These are phyloP conservation scores for Sarcophaga variegata DNA, from an alignment of 2,888 invertebrate species.

Conservation along the genomic window DNA sequence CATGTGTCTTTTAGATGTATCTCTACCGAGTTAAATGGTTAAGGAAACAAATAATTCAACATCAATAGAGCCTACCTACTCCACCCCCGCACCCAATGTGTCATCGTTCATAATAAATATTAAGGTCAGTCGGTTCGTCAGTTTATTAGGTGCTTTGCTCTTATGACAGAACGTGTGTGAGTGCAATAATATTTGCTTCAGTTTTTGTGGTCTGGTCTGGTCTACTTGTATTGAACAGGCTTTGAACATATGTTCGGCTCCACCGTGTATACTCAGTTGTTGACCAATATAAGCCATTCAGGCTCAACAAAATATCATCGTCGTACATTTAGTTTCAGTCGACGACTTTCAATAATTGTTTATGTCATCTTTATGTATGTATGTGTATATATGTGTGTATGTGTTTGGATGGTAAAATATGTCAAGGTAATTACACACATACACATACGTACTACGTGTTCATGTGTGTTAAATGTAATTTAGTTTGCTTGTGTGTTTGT, in stretches of 20 bases:
- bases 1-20: slow-evolving; percentile 8
- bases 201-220: neutral
- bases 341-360: slow-evolving; percentile 29
- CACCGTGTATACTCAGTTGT: neutral
- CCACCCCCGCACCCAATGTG: slow-evolving; percentile 30
- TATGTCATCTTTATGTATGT: slow-evolving; percentile 13
- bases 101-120: slow-evolving; percentile 45
- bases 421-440: slow-evolving; percentile 53
- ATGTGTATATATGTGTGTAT: neutral
- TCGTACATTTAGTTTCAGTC: neutral
- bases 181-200: neutral
- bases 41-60: slow-evolving; percentile 36
- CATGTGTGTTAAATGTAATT: neutral
- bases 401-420: slow-evolving; percentile 35
- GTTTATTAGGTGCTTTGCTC: neutral
- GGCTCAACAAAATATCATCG: neutral
- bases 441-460: neutral
- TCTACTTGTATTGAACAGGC: neutral
- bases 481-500: neutral
- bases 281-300: neutral
- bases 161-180: neutral
- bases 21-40: slow-evolving; percentile 30
- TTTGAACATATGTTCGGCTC: neutral
- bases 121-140: slow-evolving; percentile 39
- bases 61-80: neutral